Evolutionary conservation across 1,140 invertebrate species (phyloP).

Genomic region (Bombus waltoni): DNA sequence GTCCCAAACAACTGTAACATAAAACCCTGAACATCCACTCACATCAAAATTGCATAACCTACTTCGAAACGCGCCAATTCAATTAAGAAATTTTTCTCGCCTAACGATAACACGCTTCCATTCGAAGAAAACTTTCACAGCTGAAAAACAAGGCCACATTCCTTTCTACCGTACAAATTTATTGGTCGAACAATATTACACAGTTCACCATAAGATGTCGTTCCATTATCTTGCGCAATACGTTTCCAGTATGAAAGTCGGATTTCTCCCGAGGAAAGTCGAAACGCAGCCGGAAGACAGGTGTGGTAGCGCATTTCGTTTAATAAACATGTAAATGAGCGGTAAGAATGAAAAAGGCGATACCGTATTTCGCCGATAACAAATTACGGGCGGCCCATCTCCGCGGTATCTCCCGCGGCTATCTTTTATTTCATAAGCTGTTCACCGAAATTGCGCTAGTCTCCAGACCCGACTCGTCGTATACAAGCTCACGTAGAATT

Average conservation of each 20-base stretch:
- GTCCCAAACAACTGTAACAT: too few species aligned
- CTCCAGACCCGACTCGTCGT: background rate
- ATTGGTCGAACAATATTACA: background rate
- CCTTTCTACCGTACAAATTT: background rate
- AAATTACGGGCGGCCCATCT: slow-evolving; percentile 20
- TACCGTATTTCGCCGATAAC: slow-evolving; percentile 35
- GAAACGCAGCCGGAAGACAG: background rate
- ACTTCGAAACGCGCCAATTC: background rate
- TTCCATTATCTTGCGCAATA: background rate
- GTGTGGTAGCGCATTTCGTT: slow-evolving; percentile 4
- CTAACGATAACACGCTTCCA: background rate
- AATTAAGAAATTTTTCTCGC: background rate
- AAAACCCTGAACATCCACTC: too few species aligned
- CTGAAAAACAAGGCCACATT: background rate
- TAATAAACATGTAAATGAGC: slow-evolving; percentile 51
- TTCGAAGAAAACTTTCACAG: background rate
- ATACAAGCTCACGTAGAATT: slow-evolving; percentile 36
- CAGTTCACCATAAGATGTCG: background rate
- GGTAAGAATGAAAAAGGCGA: background rate
- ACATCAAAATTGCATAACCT: too few species aligned
- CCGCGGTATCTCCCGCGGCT: background rate
- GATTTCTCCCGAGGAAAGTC: background rate
- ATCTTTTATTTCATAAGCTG: slow-evolving; percentile 45
- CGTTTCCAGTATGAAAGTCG: background rate
- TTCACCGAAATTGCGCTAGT: slow-evolving; percentile 31